These are phyloP conservation scores for Amyelois transitella DNA, from an alignment of 1,140 invertebrate species.

Conservation along the genomic window DNA sequence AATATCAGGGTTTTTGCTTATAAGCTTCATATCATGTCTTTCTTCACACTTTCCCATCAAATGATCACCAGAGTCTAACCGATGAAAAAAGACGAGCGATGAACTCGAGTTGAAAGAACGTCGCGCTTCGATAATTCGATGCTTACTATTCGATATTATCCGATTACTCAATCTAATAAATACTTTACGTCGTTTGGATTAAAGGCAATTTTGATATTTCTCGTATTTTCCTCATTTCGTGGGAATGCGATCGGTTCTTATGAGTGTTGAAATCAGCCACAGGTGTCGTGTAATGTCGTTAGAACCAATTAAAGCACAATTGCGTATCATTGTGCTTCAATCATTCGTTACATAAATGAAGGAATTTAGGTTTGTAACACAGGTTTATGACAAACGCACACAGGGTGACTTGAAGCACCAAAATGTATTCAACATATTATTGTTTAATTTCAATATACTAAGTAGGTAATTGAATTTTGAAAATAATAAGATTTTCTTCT, in stretches of 20 bases:
- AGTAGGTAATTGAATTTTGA: too few relatives aligned
- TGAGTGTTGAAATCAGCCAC: background rate
- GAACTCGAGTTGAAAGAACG: constrained; percentile 65
- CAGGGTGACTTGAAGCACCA: background rate
- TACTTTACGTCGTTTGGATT: background rate
- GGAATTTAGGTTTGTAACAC: background rate
- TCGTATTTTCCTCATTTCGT: constrained; percentile 6
- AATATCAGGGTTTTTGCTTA: background rate
- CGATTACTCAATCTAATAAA: background rate
- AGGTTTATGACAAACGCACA: background rate
- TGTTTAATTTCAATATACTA: too few relatives aligned
- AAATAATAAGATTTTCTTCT: too few relatives aligned
- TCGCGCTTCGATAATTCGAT: constrained; percentile 40
- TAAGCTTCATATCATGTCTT: constrained; percentile 13
- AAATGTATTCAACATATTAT: background rate
- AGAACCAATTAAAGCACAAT: background rate
- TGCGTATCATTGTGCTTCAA: background rate
- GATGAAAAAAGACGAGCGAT: constrained; percentile 49
- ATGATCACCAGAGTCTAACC: constrained; percentile 26
- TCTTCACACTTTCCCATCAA: constrained; percentile 45
- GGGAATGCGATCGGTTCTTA: constrained; percentile 19
- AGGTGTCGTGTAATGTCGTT: background rate
- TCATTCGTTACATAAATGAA: background rate
- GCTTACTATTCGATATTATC: background rate
- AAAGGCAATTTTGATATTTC: background rate